Percentiles rank a stretch among this genome's conserved stretches.
Evolutionary conservation across 2,888 invertebrate genomes (phyloP).

Genomic region (Phaedon cochleariae): DNA sequence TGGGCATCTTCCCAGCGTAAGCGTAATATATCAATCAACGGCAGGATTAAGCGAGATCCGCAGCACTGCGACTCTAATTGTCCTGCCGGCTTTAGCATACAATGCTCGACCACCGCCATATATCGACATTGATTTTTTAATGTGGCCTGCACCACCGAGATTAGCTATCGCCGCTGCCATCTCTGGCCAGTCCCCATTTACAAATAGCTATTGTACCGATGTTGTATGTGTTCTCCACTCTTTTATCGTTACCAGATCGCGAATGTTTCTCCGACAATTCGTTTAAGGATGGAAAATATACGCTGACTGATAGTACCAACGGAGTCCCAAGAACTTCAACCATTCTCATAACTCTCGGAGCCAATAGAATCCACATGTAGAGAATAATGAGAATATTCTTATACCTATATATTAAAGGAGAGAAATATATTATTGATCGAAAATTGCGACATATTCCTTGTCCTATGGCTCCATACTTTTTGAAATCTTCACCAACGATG

Average conservation of each 20-base stretch:
- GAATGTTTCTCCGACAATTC: slow-evolving; percentile 52
- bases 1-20: too few relatives aligned
- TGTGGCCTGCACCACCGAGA: slow-evolving; percentile 57
- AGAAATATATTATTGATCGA: too few relatives aligned
- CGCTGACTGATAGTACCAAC: slow-evolving; percentile 8
- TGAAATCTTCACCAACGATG: too few relatives aligned
- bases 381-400: too few relatives aligned
- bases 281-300: slow-evolving; percentile 31
- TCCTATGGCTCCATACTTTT: too few relatives aligned
- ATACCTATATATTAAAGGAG: too few relatives aligned
- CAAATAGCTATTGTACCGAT: slow-evolving; percentile 59
- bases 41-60: slow-evolving; percentile 40
- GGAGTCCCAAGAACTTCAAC: slow-evolving; percentile 10
- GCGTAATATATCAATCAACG: too few relatives aligned
- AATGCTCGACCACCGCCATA: slow-evolving; percentile 54
- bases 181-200: slow-evolving; percentile 58
- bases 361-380: too few relatives aligned
- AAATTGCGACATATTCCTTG: too few relatives aligned
- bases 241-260: slow-evolving; percentile 43
- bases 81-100: slow-evolving; percentile 58
- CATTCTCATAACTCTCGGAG: neutral
- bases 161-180: slow-evolving; percentile 58
- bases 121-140: slow-evolving; percentile 60
- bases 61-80: slow-evolving; percentile 56
- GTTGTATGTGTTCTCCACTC: slow-evolving; percentile 22